Conservation (phyloP, 1,140 invertebrate genomes). For the Eubasilissa regina region DNA sequence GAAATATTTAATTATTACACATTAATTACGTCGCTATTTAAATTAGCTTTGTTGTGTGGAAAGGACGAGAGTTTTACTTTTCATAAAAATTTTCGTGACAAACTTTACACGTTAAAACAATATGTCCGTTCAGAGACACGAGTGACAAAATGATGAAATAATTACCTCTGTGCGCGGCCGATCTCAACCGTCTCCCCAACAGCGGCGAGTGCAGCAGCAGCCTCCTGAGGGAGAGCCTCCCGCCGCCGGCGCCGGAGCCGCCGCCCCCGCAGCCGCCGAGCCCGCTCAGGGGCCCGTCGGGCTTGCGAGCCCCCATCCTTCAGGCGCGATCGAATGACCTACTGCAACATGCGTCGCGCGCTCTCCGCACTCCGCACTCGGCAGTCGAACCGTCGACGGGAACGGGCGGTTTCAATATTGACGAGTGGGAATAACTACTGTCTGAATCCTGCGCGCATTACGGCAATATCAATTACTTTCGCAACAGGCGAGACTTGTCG, state of each 20-base stretch:
- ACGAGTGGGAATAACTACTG: neutral
- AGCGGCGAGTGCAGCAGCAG: slow-evolving; percentile 57
- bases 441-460: neutral
- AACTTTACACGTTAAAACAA: too few relatives aligned
- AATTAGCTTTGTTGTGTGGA: too few relatives aligned
- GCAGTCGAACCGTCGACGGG: neutral
- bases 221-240: slow-evolving; percentile 53
- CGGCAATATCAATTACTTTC: too few relatives aligned
- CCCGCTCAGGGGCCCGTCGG: slow-evolving; percentile 36
- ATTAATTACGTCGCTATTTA: too few relatives aligned
- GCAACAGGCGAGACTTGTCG: too few relatives aligned
- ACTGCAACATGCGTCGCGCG: slow-evolving; percentile 3
- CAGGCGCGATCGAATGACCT: neutral
- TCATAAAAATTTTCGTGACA: too few relatives aligned
- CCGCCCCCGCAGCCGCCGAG: slow-evolving; percentile 46
- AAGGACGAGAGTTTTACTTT: too few relatives aligned
- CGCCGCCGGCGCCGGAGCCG: slow-evolving; percentile 41
- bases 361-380: too few relatives aligned
- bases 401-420: neutral
- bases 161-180: slow-evolving; percentile 56
- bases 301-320: slow-evolving; percentile 45
- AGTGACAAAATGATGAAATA: neutral
- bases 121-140: too few relatives aligned
- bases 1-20: too few relatives aligned
- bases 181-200: slow-evolving; percentile 51